Evolutionary conservation across 2,888 invertebrate species (phyloP).

Genomic region (Tridacna crocea): DNA sequence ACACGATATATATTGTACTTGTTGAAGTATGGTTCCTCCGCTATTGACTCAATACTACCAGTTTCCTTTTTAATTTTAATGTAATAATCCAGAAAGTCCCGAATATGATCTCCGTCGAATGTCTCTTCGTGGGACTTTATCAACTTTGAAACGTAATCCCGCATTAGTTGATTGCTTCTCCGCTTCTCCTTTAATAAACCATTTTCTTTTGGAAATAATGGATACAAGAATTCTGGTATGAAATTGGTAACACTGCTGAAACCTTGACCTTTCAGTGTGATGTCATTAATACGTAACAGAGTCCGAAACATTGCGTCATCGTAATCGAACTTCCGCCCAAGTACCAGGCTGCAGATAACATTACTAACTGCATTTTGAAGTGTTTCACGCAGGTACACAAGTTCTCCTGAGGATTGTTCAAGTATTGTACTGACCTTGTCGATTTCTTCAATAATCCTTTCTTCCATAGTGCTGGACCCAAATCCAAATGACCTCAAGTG

Average conservation of each 20-base stretch:
- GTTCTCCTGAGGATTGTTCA: not conserved
- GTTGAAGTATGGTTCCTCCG: constrained; percentile 19
- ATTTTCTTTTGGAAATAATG: constrained; percentile 21
- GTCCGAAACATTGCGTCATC: constrained; percentile 49
- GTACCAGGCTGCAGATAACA: constrained; percentile 67
- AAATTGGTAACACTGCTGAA: constrained; percentile 45
- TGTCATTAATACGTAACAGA: constrained; percentile 33
- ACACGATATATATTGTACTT: constrained; percentile 45
- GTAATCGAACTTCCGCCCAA: constrained; percentile 65
- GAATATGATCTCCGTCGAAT: constrained; percentile 64
- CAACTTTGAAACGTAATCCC: constrained; percentile 13
- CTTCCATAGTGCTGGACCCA: constrained; percentile 4
- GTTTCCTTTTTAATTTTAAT: constrained; percentile 37
- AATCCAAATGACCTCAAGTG: constrained; percentile 21
- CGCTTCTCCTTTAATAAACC: not conserved
- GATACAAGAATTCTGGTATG: constrained; percentile 50
- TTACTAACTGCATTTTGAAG: constrained; percentile 43
- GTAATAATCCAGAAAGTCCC: constrained; percentile 71
- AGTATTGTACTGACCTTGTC: not conserved
- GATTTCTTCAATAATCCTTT: constrained; percentile 8
- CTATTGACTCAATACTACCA: not conserved
- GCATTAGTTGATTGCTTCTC: not conserved
- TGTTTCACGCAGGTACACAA: not conserved
- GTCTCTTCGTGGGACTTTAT: constrained; percentile 63
- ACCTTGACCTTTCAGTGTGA: constrained; percentile 21